These are phyloP conservation scores for Synergus itoensis DNA, from an alignment of 2,888 invertebrate genomes.

Conservation along the genomic window DNA sequence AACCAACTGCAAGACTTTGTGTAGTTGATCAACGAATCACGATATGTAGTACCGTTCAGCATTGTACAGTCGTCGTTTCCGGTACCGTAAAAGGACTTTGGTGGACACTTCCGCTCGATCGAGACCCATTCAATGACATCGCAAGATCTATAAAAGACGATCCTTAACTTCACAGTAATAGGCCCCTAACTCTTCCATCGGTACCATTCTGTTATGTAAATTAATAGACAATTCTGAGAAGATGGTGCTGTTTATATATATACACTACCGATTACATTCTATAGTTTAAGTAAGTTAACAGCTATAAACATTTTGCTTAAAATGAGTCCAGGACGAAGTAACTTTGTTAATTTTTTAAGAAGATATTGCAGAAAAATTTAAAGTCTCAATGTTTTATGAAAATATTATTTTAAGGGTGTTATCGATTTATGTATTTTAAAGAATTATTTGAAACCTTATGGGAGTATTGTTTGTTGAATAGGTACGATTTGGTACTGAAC, in stretches of 20 bases:
- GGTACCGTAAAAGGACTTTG: slow-evolving; percentile 52
- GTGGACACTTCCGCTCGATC: slow-evolving; percentile 53
- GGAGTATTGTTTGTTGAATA: not conserved
- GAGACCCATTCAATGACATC: slow-evolving; percentile 9
- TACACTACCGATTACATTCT: too few relatives aligned
- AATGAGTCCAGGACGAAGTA: too few relatives aligned
- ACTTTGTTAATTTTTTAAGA: too few relatives aligned
- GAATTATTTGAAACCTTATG: not conserved
- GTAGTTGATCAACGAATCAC: slow-evolving; percentile 47
- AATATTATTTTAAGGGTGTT: not conserved
- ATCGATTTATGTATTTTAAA: not conserved
- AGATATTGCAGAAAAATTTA: too few relatives aligned
- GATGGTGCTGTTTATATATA: not conserved
- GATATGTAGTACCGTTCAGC: slow-evolving; percentile 52
- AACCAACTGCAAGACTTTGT: slow-evolving; percentile 8
- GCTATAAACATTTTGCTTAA: too few relatives aligned
- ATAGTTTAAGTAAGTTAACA: too few relatives aligned
- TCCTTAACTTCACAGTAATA: not conserved
- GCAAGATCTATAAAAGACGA: slow-evolving; percentile 14
- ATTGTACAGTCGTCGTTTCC: slow-evolving; percentile 51
- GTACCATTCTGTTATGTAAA: not conserved
- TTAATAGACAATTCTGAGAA: not conserved
- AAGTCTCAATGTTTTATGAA: too few relatives aligned
- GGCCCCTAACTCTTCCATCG: not conserved
- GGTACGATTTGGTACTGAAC: not conserved